Evolutionary conservation across 2,797 vertebrate species (phyloP).

Genomic region (Microcaecilia unicolor): DNA sequence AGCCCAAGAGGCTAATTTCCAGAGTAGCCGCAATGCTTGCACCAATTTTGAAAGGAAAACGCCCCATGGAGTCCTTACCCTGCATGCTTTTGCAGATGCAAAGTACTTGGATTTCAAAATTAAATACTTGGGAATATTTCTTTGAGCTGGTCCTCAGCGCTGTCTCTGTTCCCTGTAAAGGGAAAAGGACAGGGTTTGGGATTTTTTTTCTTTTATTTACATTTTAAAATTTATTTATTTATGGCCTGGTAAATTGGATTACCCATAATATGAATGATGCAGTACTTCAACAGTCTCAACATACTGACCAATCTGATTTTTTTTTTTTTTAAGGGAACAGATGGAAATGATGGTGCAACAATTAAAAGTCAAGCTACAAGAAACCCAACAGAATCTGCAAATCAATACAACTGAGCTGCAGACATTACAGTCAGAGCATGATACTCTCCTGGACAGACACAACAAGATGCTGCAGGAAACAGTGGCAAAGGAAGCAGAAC

Average conservation of each 20-base stretch:
- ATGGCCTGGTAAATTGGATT: not conserved
- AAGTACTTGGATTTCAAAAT: too few species aligned
- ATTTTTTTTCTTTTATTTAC: not conserved
- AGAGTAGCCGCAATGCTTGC: too few species aligned
- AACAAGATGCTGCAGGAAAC: conserved; percentile 93
- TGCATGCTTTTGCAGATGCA: too few species aligned
- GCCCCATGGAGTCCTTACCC: too few species aligned
- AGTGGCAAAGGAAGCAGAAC: conserved; percentile 83
- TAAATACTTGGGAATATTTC: too few species aligned
- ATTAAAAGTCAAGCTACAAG: conserved; percentile 73
- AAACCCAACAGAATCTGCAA: conserved; percentile 77
- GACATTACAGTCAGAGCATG: conserved; percentile 77
- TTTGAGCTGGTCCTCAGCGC: too few species aligned
- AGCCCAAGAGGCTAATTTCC: too few species aligned
- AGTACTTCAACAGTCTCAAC: too few species aligned
- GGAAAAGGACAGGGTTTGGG: too few species aligned
- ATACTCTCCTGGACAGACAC: conserved; percentile 86
- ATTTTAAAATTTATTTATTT: not conserved
- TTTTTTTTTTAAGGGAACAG: conserved; percentile 62
- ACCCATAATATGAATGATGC: too few species aligned
- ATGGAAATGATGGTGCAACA: conserved; percentile 72
- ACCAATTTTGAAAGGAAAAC: too few species aligned
- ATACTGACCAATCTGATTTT: not conserved
- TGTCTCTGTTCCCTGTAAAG: too few species aligned
- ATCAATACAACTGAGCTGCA: conserved; percentile 67